Base-by-base conservation (phyloP, 2,888 invertebrate genomes). In the Calameuta pallipes region DNA sequence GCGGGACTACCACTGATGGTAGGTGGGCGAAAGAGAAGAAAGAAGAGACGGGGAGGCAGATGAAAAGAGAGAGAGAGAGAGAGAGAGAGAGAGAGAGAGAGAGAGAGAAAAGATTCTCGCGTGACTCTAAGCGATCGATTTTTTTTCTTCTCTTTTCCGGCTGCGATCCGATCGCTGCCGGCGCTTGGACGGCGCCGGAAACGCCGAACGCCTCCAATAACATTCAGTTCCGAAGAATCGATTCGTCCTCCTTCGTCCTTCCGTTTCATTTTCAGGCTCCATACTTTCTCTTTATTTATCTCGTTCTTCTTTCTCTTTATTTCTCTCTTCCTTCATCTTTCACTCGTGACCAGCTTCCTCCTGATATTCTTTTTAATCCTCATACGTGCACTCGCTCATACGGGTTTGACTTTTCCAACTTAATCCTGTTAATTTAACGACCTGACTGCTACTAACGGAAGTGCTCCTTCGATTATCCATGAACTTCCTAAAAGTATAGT, bases 21-120 rank as follows among this genome's bases (percentile, higher is more conserved):
- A 56, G 23, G 15, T 56, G 41, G 41, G 41, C 23, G 4, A 15
- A 41, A 6, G 73, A 23, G 30, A 74, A 23, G 69, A 31, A 9
- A 23, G 31, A 33, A 69, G 23, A 41, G 73, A 73, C 33, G 33
- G 37, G 9, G 1, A 31, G 68, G 69, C 12, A 36, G 13, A 13
- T 36, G 71, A 37, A 4, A 33, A 33, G 30, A 23, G 36, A 33
- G 3, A 33, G 33, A 33, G 2, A 33, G 31, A 33, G n/a, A 23
- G 36, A n/a, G n/a, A n/a, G n/a, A n/a, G n/a, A n/a, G n/a, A n/a
- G n/a, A 23, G 30, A 77, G 69, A 69, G 15, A 69, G 68, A 77
- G 36, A 76, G 74, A 41, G 71, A 75, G 73, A 69, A 75, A 75
- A 73, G 75, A 79, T 74, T 76, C 56, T 56, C 56, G 56, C 56